Conservation (phyloP, 37 sponge, comb jelly and placozoan species). For the Mnemiopsis leidyi region DNA sequence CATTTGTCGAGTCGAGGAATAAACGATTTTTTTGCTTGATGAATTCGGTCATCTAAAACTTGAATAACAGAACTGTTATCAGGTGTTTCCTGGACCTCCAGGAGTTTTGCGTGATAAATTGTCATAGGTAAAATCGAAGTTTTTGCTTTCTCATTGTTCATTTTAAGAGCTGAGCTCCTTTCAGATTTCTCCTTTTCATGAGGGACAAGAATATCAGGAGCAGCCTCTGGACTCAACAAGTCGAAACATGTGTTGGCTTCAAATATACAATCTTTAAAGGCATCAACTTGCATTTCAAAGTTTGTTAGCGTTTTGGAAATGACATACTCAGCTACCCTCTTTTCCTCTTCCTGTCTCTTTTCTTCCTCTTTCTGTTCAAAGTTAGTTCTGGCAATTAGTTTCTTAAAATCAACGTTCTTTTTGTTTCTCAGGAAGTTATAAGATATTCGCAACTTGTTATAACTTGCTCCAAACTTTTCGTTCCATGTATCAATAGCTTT, state of each 20-base stretch:
- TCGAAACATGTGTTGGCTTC: constrained; percentile 24
- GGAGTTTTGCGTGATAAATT: background rate
- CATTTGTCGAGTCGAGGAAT: constrained; percentile 9
- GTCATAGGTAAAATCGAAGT: background rate
- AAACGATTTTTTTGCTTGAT: background rate
- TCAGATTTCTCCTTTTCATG: background rate
- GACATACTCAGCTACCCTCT: background rate
- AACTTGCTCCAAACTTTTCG: constrained; percentile 41
- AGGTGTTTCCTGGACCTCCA: background rate
- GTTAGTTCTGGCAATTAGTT: background rate
- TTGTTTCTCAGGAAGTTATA: constrained; percentile 45
- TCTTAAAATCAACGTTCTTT: constrained; percentile 56
- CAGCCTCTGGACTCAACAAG: constrained; percentile 1
- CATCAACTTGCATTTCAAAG: background rate
- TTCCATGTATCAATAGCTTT: constrained; percentile 12
- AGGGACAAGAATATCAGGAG: background rate
- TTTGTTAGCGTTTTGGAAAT: background rate
- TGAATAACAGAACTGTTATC: constrained; percentile 44
- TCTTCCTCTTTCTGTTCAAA: constrained; percentile 1
- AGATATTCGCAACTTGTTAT: constrained; percentile 10
- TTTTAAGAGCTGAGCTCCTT: background rate
- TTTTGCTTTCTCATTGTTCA: too few relatives aligned
- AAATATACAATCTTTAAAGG: constrained; percentile 43
- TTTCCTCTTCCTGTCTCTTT: constrained; percentile 11
- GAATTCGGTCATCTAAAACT: constrained; percentile 26